Evolutionary conservation across 2,113 vertebrate species (phyloP).

Genomic region (Dipodomys spectabilis): DNA sequence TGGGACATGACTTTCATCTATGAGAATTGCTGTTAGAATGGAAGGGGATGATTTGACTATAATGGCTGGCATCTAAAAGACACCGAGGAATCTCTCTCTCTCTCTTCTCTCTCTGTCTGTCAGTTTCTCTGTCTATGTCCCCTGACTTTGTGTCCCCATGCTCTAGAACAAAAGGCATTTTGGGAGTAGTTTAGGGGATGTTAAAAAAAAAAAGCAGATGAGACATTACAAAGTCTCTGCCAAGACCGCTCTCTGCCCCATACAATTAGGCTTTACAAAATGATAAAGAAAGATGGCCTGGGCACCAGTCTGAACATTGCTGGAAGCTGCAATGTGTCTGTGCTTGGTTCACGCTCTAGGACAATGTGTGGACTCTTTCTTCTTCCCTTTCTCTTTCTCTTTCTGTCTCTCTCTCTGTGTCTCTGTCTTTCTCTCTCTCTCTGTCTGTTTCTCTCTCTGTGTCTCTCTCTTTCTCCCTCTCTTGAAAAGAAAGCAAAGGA

Average conservation of each 20-base stretch:
- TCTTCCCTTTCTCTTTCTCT: not conserved
- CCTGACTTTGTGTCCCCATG: not conserved
- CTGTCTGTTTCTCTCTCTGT: too few species aligned
- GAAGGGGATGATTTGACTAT: not conserved
- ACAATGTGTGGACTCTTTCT: not conserved
- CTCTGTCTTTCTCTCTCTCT: too few species aligned
- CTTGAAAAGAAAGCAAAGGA: slow-evolving; percentile 25
- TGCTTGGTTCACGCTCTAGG: slow-evolving; percentile 38
- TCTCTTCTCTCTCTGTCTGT: not conserved
- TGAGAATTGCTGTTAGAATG: not conserved
- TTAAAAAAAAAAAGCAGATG: not conserved
- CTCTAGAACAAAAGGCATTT: not conserved
- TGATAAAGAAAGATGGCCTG: not conserved
- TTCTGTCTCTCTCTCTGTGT: not conserved
- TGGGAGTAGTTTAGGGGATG: not conserved
- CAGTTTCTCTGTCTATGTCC: too few species aligned
- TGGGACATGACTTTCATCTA: not conserved
- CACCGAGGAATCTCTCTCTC: not conserved
- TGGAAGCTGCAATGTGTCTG: not conserved
- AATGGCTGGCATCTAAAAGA: too few species aligned
- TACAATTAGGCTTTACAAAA: not conserved
- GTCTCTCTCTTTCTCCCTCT: too few species aligned
- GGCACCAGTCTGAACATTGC: not conserved
- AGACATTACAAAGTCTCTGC: not conserved
- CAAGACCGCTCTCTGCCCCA: not conserved